phyloP scores from a whole-genome alignment of 2,113 vertebrate species.

The Dermatemys mawii region DNA sequence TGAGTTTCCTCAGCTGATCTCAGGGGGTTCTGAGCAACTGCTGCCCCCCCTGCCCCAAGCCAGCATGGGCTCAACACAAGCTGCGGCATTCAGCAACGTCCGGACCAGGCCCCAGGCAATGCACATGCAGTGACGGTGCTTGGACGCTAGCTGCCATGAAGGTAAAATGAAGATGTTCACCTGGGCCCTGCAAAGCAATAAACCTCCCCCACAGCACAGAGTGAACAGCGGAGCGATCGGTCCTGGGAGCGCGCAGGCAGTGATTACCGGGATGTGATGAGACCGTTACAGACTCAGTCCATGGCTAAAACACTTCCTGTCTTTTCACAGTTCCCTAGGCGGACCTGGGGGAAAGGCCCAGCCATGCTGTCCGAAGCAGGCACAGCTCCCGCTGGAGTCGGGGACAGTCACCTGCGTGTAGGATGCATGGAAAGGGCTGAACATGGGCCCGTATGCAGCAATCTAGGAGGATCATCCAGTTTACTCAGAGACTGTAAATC shows the following conservation, averaged over 20 bases:
- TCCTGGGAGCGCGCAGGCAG: neutral
- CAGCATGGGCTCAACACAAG: neutral
- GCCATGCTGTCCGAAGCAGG: neutral
- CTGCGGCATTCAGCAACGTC: neutral
- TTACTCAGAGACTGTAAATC: neutral
- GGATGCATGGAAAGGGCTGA: neutral
- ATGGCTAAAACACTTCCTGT: neutral
- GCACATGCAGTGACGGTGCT: neutral
- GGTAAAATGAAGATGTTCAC: neutral
- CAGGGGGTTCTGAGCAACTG: neutral
- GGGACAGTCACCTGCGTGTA: too few species aligned
- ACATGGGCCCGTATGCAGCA: neutral
- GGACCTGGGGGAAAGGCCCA: neutral
- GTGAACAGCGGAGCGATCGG: neutral
- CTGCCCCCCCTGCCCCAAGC: too few species aligned
- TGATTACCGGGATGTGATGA: neutral
- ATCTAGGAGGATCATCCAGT: neutral
- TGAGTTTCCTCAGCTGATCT: neutral
- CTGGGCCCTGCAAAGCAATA: neutral
- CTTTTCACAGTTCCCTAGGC: neutral
- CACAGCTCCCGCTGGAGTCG: neutral
- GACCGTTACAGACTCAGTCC: neutral
- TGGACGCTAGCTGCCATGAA: neutral
- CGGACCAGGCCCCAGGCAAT: neutral
- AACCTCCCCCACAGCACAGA: neutral